phyloP scores from a whole-genome alignment of 2,797 vertebrate species.

The Sebastes variabilis region DNA sequence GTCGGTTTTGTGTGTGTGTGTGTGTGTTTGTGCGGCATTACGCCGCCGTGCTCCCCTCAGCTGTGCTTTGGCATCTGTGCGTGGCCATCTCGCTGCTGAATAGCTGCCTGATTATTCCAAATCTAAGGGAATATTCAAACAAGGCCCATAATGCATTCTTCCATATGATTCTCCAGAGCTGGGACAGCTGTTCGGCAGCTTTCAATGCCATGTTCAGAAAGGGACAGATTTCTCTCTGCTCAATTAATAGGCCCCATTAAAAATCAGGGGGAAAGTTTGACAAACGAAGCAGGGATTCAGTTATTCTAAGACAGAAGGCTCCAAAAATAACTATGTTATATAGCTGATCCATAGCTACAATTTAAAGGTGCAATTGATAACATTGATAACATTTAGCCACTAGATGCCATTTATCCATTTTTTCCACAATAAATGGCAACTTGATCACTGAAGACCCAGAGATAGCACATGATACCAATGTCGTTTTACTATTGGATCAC shows the following conservation, averaged over 20 bases:
- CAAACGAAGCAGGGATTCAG: slow-evolving; percentile 59
- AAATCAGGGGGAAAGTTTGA: slow-evolving; percentile 66
- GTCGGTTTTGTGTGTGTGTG: slow-evolving; percentile 56
- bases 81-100: slow-evolving; percentile 79
- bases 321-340: slow-evolving; percentile 6
- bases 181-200: slow-evolving; percentile 81
- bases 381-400: no score
- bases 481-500: no score
- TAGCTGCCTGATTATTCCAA: slow-evolving; percentile 84
- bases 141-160: slow-evolving; percentile 82
- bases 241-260: slow-evolving; percentile 79
- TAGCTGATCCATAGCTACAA: slow-evolving; percentile 31
- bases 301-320: slow-evolving; percentile 37
- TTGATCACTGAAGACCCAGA: no score
- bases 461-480: no score
- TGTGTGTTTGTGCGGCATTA: slow-evolving; percentile 51
- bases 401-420: no score
- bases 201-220: slow-evolving; percentile 72
- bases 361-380: background rate
- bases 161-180: slow-evolving; percentile 81
- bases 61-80: slow-evolving; percentile 82
- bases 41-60: slow-evolving; percentile 73
- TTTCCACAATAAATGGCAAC: no score
- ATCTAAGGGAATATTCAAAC: slow-evolving; percentile 82
- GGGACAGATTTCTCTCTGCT: slow-evolving; percentile 77